Conservation (phyloP, 2,113 vertebrate species). For the Artemisiospiza belli region DNA sequence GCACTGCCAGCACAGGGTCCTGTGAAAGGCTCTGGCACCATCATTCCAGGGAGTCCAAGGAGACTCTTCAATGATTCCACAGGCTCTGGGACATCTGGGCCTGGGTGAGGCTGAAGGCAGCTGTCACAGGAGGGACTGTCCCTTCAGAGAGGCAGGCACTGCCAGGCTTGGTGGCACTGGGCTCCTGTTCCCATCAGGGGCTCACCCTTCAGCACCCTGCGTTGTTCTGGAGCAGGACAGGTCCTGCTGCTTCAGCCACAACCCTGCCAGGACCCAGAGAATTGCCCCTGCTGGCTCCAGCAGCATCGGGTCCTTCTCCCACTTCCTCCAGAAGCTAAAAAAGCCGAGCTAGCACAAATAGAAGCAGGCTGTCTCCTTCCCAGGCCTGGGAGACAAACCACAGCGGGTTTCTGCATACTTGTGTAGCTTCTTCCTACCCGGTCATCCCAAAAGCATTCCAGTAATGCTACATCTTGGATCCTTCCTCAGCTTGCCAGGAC, state of each 20-base stretch:
- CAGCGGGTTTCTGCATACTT: constrained; percentile 32
- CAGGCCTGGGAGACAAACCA: constrained; percentile 28
- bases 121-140: background rate
- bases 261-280: background rate
- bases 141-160: background rate
- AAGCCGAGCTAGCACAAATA: background rate
- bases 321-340: background rate
- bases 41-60: rapidly evolving
- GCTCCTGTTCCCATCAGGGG: background rate
- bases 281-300: rapidly evolving
- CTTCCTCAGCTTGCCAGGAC: background rate
- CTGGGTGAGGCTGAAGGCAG: background rate
- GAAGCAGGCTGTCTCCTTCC: constrained; percentile 13
- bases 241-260: background rate
- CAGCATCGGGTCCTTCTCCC: rapidly evolving
- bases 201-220: rapidly evolving
- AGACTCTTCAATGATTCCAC: background rate
- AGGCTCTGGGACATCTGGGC: background rate
- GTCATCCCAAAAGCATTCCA: constrained; percentile 49
- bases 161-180: no score
- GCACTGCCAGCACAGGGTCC: rapidly evolving
- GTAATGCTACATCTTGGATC: constrained; percentile 1
- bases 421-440: constrained; percentile 18
- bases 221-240: rapidly evolving
- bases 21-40: rapidly evolving